phyloP scores from a whole-genome alignment of 2,797 vertebrate species.

The Chaetophractus vellerosus region DNA sequence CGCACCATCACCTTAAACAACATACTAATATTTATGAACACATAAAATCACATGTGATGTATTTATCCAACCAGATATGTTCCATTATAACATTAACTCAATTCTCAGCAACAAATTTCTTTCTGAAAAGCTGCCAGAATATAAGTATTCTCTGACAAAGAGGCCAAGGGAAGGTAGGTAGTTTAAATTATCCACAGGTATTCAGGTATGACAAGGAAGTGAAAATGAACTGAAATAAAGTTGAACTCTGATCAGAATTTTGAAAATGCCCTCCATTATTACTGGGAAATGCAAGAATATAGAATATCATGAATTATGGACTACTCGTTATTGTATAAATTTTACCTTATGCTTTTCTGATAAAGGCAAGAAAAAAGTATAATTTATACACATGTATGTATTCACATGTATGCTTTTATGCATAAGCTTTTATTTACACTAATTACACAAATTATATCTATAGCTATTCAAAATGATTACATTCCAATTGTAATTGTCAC shows the following conservation, averaged over 20 bases:
- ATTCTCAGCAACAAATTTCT: conserved; percentile 71
- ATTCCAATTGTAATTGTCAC: neutral
- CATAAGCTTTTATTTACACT: neutral
- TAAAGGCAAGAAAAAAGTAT: conserved; percentile 57
- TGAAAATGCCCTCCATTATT: conserved; percentile 81
- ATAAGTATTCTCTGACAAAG: conserved; percentile 71
- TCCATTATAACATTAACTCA: conserved; percentile 76
- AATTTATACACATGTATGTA: neutral
- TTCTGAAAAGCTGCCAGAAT: conserved; percentile 78
- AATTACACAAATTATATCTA: neutral
- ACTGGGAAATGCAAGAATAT: conserved; percentile 42
- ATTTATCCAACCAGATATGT: conserved; percentile 76
- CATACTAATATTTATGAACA: conserved; percentile 83
- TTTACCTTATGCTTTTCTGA: neutral
- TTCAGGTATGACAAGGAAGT: conserved; percentile 80
- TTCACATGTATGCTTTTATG: neutral
- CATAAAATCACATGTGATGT: conserved; percentile 68
- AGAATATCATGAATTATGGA: conserved; percentile 59
- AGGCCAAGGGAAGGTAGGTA: conserved; percentile 65
- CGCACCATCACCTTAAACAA: conserved; percentile 67
- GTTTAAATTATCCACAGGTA: conserved; percentile 80
- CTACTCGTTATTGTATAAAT: conserved; percentile 52
- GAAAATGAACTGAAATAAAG: conserved; percentile 82
- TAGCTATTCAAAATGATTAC: neutral
- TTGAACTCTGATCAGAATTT: conserved; percentile 78